Percentiles rank a stretch among this genome's conserved stretches.
Evolutionary conservation across 2,113 vertebrate species (phyloP).

Genomic region (Pleuronectes platessa): DNA sequence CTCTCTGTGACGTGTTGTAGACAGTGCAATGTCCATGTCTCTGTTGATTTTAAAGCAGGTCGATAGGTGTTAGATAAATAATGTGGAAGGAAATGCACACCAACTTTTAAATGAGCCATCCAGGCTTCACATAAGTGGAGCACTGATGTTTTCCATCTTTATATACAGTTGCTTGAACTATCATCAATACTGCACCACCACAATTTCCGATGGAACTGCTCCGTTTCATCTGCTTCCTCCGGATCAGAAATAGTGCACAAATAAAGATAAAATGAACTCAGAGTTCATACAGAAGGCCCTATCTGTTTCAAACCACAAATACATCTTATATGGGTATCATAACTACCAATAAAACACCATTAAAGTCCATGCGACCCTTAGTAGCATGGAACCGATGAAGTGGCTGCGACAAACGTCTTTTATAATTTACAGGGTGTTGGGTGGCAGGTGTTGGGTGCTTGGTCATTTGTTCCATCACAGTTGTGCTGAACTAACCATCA

Average conservation of each 20-base stretch:
- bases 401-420: neutral
- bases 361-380: neutral
- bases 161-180: too few species aligned
- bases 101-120: too few species aligned
- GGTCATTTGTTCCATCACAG: neutral
- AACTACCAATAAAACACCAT: neutral
- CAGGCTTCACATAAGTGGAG: too few species aligned
- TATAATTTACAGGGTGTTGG: conserved; percentile 20
- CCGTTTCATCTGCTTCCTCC: too few species aligned
- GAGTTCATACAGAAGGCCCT: too few species aligned
- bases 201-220: too few species aligned
- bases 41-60: neutral
- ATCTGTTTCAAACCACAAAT: neutral
- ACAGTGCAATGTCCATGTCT: neutral
- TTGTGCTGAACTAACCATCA: neutral
- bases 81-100: too few species aligned
- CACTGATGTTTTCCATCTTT: too few species aligned
- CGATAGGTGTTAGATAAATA: neutral
- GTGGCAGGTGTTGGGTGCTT: neutral
- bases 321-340: too few species aligned
- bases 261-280: too few species aligned
- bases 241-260: too few species aligned
- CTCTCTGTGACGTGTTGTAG: neutral
- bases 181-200: too few species aligned
- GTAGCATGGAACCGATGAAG: neutral